Conservation (phyloP, 2,888 invertebrate genomes). For the Morinoia aosen region DNA sequence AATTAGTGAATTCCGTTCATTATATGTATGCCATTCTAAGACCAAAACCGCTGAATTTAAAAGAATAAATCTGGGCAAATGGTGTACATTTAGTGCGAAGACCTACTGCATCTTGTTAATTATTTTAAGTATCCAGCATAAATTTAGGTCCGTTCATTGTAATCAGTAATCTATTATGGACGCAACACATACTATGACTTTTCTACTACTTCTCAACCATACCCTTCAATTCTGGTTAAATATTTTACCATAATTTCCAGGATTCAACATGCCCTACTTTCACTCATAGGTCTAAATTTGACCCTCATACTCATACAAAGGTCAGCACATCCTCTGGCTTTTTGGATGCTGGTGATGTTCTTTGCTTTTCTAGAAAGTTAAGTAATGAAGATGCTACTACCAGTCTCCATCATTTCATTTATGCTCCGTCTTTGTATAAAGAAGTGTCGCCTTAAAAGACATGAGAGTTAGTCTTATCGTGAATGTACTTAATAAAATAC, state of each 20-base stretch:
- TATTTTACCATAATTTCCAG: neutral
- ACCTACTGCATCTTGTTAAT: too few relatives aligned
- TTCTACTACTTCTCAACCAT: too few relatives aligned
- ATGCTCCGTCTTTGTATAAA: neutral
- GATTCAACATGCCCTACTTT: neutral
- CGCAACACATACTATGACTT: too few relatives aligned
- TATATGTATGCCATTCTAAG: too few relatives aligned
- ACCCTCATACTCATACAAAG: neutral
- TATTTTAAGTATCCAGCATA: too few relatives aligned
- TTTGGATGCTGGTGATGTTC: neutral
- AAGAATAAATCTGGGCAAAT: too few relatives aligned
- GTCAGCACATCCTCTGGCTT: neutral
- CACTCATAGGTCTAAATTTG: neutral
- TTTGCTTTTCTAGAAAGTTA: neutral
- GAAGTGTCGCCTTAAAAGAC: neutral
- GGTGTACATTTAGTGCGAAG: too few relatives aligned
- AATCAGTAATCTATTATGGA: too few relatives aligned
- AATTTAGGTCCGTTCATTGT: too few relatives aligned
- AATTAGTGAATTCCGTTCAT: too few relatives aligned
- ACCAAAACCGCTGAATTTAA: too few relatives aligned
- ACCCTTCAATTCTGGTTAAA: neutral
- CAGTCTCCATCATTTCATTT: neutral
- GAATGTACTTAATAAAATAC: too few relatives aligned
- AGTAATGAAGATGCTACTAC: neutral
- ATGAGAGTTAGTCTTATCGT: neutral